phyloP scores from a whole-genome alignment of 2,797 vertebrate species.

The Sebastes dallii region DNA sequence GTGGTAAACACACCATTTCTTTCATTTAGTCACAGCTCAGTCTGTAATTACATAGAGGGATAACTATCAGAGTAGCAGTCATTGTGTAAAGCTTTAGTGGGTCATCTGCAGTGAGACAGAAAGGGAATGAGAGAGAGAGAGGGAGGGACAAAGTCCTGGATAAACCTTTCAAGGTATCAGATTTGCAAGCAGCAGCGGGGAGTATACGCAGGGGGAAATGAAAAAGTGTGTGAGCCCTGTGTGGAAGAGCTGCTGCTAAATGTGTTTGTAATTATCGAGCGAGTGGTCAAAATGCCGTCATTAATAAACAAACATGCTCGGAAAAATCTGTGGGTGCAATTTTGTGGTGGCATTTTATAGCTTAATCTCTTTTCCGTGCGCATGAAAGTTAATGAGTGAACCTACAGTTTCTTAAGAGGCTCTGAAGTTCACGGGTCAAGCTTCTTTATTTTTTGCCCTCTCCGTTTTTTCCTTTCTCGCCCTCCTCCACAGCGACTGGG shows the following conservation, averaged over 20 bases:
- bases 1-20: slow-evolving; percentile 63
- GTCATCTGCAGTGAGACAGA: slow-evolving; percentile 50
- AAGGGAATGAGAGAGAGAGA: neutral
- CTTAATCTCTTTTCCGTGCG: slow-evolving; percentile 9
- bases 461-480: neutral
- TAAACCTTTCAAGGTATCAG: slow-evolving; percentile 46
- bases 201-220: neutral
- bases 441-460: slow-evolving; percentile 30
- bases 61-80: slow-evolving; percentile 45
- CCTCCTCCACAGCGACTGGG: slow-evolving; percentile 47
- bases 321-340: slow-evolving; percentile 17
- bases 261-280: slow-evolving; percentile 60
- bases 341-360: slow-evolving; percentile 8
- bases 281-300: slow-evolving; percentile 44
- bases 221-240: slow-evolving; percentile 23
- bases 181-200: slow-evolving; percentile 39
- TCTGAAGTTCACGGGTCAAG: slow-evolving; percentile 51
- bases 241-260: slow-evolving; percentile 45
- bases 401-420: slow-evolving; percentile 11
- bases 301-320: slow-evolving; percentile 45
- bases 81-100: slow-evolving; percentile 51
- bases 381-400: slow-evolving; percentile 29
- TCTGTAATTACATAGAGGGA: slow-evolving; percentile 68
- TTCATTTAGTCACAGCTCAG: slow-evolving; percentile 63
- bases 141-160: neutral